Conservation (phyloP, 2,888 invertebrate species). For the Strigamia crassipes region DNA sequence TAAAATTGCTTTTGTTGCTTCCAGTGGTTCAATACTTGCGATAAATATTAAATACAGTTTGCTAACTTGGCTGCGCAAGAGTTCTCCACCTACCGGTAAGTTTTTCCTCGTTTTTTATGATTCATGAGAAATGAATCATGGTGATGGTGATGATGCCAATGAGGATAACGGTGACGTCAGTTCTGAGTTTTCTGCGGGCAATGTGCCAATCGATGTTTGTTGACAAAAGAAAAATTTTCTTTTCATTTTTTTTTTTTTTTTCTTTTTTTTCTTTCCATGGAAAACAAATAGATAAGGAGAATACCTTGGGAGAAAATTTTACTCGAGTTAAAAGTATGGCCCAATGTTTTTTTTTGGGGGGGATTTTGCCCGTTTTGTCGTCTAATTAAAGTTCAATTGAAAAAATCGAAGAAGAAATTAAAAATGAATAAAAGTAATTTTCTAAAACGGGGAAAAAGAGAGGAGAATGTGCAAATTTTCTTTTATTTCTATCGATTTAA, state of each 20-base stretch:
- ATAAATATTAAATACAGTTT: too few relatives aligned
- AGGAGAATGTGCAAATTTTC: too few relatives aligned
- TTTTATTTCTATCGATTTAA: neutral
- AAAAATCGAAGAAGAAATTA: neutral
- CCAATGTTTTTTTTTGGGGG: neutral
- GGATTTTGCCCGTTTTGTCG: too few relatives aligned
- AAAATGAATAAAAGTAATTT: neutral
- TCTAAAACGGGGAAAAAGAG: too few relatives aligned
- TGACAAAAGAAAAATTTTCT: neutral
- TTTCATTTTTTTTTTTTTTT: neutral
- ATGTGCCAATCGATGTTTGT: conserved; percentile 1
- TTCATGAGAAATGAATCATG: neutral
- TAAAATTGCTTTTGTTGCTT: too few relatives aligned
- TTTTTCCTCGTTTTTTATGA: conserved; percentile 1
- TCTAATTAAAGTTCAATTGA: neutral
- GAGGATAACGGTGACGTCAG: conserved; percentile 5
- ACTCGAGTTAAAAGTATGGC: neutral
- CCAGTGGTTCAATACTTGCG: too few relatives aligned
- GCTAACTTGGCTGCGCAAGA: neutral
- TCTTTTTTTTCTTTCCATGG: neutral
- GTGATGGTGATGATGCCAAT: neutral
- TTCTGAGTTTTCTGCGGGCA: neutral
- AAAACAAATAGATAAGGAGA: conserved; percentile 6
- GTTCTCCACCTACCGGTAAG: neutral
- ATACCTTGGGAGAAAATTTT: neutral